Conservation (phyloP, 2,888 invertebrate species). For the Euproctis similis region DNA sequence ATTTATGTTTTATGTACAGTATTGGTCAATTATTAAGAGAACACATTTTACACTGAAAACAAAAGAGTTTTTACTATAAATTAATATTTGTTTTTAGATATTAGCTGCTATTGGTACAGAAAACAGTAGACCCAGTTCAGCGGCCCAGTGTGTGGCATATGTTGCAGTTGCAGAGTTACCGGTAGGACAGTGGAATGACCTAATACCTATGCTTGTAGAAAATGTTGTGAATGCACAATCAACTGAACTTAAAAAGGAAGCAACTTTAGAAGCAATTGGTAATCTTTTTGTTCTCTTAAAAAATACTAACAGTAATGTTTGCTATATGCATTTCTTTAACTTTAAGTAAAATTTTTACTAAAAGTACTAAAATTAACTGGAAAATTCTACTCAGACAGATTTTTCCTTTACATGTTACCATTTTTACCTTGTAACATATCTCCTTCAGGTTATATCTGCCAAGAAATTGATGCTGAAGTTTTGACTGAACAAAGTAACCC, state of each 20-base stretch:
- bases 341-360: too few relatives aligned
- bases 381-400: not conserved
- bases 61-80: too few relatives aligned
- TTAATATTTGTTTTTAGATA: constrained; percentile 79
- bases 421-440: not conserved
- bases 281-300: too few relatives aligned
- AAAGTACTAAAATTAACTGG: not conserved
- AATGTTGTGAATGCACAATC: constrained; percentile 92
- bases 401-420: not conserved
- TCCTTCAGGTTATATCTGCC: constrained; percentile 89
- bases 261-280: constrained; percentile 98
- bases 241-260: constrained; percentile 96
- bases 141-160: constrained; percentile 99
- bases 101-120: constrained; percentile 96
- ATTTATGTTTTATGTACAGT: too few relatives aligned
- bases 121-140: constrained; percentile 94
- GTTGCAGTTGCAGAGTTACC: constrained; percentile 98
- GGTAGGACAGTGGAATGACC: constrained; percentile 92
- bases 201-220: constrained; percentile 89
- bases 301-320: too few relatives aligned
- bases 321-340: too few relatives aligned
- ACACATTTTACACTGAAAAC: too few relatives aligned
- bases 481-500: constrained; percentile 94
- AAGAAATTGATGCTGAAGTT: constrained; percentile 97
- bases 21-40: too few relatives aligned